Conservation (phyloP, 2,888 invertebrate genomes). For the Nephrotoma appendiculata region DNA sequence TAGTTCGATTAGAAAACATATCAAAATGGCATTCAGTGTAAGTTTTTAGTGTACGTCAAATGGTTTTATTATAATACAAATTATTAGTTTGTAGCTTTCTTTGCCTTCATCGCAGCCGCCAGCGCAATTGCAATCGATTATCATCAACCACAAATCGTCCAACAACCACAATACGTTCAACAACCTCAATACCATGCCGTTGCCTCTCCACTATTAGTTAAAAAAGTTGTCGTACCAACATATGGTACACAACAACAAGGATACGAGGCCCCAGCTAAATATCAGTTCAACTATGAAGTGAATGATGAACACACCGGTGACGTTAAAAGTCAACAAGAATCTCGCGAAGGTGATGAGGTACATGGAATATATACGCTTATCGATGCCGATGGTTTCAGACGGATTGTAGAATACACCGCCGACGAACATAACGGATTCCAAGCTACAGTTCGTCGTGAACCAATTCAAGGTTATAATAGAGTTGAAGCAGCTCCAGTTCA, state of each 20-base stretch:
- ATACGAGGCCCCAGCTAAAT: slow-evolving; percentile 31
- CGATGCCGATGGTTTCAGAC: slow-evolving; percentile 36
- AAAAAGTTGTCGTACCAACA: neutral
- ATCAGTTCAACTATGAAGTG: slow-evolving; percentile 34
- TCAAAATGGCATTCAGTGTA: slow-evolving; percentile 5
- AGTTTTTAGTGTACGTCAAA: neutral
- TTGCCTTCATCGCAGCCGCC: slow-evolving; percentile 19
- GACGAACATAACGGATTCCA: slow-evolving; percentile 38
- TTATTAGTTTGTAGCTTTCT: slow-evolving; percentile 19
- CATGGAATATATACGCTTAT: slow-evolving; percentile 36
- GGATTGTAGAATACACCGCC: slow-evolving; percentile 37
- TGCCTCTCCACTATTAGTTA: neutral
- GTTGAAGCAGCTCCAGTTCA: slow-evolving; percentile 15
- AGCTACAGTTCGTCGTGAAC: slow-evolving; percentile 36
- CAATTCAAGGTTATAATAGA: slow-evolving; percentile 19
- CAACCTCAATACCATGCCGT: neutral
- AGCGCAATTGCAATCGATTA: slow-evolving; percentile 14
- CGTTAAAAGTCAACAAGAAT: slow-evolving; percentile 36
- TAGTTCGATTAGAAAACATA: neutral
- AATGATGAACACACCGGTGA: slow-evolving; percentile 38
- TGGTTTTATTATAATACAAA: neutral
- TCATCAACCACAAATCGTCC: neutral
- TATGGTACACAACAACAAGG: neutral
- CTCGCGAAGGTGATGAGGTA: slow-evolving; percentile 36
- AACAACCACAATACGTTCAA: neutral